Conservation (phyloP, 2,888 invertebrate species). For the Anorthoa munda region DNA sequence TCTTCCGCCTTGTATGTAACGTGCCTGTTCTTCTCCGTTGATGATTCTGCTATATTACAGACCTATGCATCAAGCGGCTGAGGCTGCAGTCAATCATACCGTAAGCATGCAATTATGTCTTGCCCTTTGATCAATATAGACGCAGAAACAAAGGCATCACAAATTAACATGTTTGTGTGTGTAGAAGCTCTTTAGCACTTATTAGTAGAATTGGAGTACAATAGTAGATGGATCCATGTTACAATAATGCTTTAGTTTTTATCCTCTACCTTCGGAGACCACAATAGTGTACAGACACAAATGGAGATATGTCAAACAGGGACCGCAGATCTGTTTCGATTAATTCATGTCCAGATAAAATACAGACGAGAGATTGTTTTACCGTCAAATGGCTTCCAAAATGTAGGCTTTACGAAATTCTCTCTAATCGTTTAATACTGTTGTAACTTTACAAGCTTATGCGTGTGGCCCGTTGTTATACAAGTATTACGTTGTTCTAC, state of each 20-base stretch:
- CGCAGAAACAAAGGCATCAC: neutral
- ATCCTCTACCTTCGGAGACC: neutral
- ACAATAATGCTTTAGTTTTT: neutral
- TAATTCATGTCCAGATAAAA: neutral
- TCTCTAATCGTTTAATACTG: conserved; percentile 29
- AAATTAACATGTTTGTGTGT: conserved; percentile 4
- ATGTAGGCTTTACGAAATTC: conserved; percentile 20
- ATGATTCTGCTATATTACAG: neutral
- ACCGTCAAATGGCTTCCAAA: conserved; percentile 9
- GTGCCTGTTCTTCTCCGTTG: too few relatives aligned
- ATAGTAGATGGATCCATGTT: conserved; percentile 12
- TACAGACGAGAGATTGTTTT: neutral
- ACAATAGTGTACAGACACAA: neutral
- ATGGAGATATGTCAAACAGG: neutral
- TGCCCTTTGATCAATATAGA: conserved; percentile 1
- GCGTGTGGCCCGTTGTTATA: conserved; percentile 43
- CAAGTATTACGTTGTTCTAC: conserved; percentile 30
- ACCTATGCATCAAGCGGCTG: neutral
- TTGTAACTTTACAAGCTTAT: conserved; percentile 41
- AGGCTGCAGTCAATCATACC: neutral
- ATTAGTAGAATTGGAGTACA: conserved; percentile 9
- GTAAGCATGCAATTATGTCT: neutral
- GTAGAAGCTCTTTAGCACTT: conserved; percentile 12
- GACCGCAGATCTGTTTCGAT: neutral
- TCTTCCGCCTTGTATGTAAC: neutral